phyloP scores from a whole-genome alignment of 2,797 vertebrate genomes.

The Nyctibius grandis region DNA sequence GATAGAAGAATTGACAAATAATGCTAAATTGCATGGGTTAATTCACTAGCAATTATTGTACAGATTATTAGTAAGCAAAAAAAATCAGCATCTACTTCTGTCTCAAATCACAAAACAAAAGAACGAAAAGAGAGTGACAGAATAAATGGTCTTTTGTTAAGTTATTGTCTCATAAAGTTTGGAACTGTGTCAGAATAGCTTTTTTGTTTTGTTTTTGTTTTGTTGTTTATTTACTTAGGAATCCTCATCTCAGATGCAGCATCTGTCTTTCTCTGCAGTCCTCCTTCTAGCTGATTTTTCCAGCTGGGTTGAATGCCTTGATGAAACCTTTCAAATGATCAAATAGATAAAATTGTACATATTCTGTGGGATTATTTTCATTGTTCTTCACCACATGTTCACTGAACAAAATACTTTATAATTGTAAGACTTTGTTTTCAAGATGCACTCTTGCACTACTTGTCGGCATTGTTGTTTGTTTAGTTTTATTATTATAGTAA shows the following conservation, averaged over 20 bases:
- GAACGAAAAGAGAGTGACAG: background rate
- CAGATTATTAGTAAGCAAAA: conserved; percentile 68
- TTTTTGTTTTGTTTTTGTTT: conserved; percentile 51
- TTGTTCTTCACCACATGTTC: conserved; percentile 68
- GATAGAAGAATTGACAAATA: conserved; percentile 53
- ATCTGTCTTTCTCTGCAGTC: conserved; percentile 65
- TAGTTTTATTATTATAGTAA: background rate
- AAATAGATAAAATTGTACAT: conserved; percentile 64
- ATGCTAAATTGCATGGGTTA: conserved; percentile 61
- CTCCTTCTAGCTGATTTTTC: conserved; percentile 16
- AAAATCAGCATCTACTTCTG: conserved; percentile 48
- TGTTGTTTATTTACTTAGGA: conserved; percentile 66
- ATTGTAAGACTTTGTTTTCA: conserved; percentile 49
- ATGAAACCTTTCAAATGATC: conserved; percentile 70
- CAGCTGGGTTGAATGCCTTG: conserved; percentile 62
- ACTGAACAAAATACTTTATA: conserved; percentile 58
- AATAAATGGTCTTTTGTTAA: conserved; percentile 67
- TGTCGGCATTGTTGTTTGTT: conserved; percentile 4
- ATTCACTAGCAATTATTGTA: conserved; percentile 52
- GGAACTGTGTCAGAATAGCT: conserved; percentile 64
- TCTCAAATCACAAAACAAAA: conserved; percentile 56
- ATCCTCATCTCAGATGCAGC: conserved; percentile 63
- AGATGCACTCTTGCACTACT: conserved; percentile 13
- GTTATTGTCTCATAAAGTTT: conserved; percentile 68
- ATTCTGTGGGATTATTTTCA: conserved; percentile 63